Base-by-base conservation (phyloP, 2,113 vertebrate genomes). In the Toxostoma redivivum region DNA sequence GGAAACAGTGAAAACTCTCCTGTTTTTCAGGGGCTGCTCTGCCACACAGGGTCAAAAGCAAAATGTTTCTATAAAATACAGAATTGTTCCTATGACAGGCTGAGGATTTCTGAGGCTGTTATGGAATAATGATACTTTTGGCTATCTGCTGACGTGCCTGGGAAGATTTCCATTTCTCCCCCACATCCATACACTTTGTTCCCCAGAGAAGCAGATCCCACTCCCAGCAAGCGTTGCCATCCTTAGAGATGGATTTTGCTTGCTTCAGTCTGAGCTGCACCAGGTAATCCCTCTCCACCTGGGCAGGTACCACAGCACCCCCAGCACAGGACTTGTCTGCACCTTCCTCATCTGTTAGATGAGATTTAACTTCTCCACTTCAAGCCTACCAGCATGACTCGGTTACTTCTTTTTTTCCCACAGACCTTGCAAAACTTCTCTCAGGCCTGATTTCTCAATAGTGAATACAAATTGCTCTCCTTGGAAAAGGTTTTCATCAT, bases 361-460 rank as follows among this genome's bases (percentile, higher is more conserved):
- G 9, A 80, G 73, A 70, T 88, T 87, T 81, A 81, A 67, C 76
- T 61, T 69, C 76, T 88, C 85, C 16, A 1, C 79, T 88, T 82
- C 50, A 21, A 90, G 50, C 70, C 89, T 69, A 37, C 60, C 92
- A 62, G 47, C 4, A 9, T 54, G 73, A 65, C 73, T 53, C 40
- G 74, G 53, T 48, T 61, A 3, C 57, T 67, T 28, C 48, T 56
- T 72, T 65, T 65, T 50, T 44, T 27, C 60, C 60, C 57, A 8
- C 67, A 94, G 73, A 67, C 38, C 50, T 23, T 42, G 45, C 3
- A 16, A 62, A 90, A 77, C 54, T 88, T 65, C 67, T 96, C 64
- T 69, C 78, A 67, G 78, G 62, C 38, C 78, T 73, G 84, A n/a
- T 94, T 95, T 94, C 86, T 90, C 95, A 80, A 69, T 35, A 80